Evolutionary conservation across 2,797 vertebrate genomes (phyloP).

Genomic region (Merluccius polli): DNA sequence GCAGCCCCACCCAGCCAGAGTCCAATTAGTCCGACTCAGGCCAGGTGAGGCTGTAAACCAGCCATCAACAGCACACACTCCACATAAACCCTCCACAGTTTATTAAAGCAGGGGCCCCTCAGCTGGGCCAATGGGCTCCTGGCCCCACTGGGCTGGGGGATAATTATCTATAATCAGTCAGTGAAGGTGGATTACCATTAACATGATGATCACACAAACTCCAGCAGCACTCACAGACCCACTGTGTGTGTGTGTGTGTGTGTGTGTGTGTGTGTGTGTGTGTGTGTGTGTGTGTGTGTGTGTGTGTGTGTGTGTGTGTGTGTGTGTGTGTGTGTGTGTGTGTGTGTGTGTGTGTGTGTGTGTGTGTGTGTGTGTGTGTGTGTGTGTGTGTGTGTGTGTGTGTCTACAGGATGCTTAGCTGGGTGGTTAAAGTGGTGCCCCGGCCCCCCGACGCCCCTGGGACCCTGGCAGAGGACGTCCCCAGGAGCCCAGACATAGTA

Average conservation of each 20-base stretch:
- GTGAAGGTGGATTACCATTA: not conserved
- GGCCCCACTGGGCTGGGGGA: not conserved
- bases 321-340: not conserved
- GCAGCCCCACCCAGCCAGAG: no score
- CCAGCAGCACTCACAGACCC: not conserved
- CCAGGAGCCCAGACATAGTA: constrained; percentile 43
- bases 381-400: constrained; percentile 24
- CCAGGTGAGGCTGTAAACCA: no score
- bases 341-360: constrained; percentile 2
- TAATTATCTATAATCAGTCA: not conserved
- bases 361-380: constrained; percentile 13
- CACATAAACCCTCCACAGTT: no score
- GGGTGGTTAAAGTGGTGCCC: constrained; percentile 79
- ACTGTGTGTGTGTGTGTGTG: not conserved
- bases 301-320: not conserved
- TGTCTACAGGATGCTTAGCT: constrained; percentile 76
- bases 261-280: constrained; percentile 11
- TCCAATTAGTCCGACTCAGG: no score
- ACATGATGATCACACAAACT: not conserved
- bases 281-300: not conserved
- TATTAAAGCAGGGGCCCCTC: not conserved
- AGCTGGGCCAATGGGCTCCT: not conserved
- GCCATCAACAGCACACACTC: no score
- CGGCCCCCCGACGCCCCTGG: constrained; percentile 56
- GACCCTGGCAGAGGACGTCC: constrained; percentile 30